A percentile compares a stretch with the other conserved stretches of the same genome.
Conservation (phyloP, 2,888 invertebrate genomes). For the Blera fallax region DNA sequence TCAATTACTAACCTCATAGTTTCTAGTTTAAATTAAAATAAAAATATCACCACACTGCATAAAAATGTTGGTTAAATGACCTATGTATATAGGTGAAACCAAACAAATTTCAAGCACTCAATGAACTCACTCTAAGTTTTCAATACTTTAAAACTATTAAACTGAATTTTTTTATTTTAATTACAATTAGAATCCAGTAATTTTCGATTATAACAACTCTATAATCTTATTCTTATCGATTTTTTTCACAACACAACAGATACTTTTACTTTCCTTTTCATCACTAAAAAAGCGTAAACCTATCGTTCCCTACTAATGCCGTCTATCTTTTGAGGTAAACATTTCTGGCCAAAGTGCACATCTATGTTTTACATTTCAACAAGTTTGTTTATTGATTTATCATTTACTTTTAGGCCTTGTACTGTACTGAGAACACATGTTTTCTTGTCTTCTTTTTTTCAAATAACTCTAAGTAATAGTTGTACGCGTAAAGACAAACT, state of each 20-base stretch:
- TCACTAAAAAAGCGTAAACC: neutral
- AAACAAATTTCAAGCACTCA: neutral
- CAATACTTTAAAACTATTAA: neutral
- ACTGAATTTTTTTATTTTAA: neutral
- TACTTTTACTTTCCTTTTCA: neutral
- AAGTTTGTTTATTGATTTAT: conserved; percentile 9
- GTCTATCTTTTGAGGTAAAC: neutral
- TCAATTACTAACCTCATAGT: too few species aligned
- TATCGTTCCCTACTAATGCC: neutral
- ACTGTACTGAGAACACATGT: neutral
- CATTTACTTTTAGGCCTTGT: neutral
- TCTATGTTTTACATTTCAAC: conserved; percentile 1
- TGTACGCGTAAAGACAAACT: neutral
- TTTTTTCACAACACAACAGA: neutral
- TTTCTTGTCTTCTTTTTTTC: neutral
- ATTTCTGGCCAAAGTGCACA: neutral
- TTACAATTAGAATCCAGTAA: too few species aligned
- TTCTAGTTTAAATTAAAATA: too few species aligned
- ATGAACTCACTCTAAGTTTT: too few species aligned
- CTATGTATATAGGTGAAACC: too few species aligned
- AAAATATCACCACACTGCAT: too few species aligned
- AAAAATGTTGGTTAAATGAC: too few species aligned
- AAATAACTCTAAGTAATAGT: neutral
- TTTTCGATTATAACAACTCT: too few species aligned
- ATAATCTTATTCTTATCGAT: too few species aligned